Base-by-base conservation (phyloP, 1,140 invertebrate genomes). In the Asobara japonica region DNA sequence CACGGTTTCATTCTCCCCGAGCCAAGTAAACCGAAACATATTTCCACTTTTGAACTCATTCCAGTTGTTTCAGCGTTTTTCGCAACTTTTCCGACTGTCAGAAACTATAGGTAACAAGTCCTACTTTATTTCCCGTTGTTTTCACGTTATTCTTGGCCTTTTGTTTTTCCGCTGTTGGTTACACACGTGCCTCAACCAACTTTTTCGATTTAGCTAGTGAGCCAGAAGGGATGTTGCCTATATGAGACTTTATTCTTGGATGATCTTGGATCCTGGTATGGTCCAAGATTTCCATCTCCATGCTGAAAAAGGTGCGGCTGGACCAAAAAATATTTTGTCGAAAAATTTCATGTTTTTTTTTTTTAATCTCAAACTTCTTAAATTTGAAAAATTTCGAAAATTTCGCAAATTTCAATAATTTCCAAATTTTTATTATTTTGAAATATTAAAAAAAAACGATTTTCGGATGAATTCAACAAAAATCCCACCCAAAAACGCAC, bases 1-100 rank as follows among this genome's bases (percentile, higher is more conserved):
- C 73, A 71, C 69, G 65, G 70, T 72, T 77, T 77, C 75, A 77
- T 77, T 77, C 66, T 69, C 68, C 66, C 38, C 4, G 11, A 62
- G 51, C 71, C 61, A 51, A 71, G 61, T 71, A 67, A 72, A 72
- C 64, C 65, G 64, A 67, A 72, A 72, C 64, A 72, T 72, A 72
- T 72, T 72, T 72, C 48, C 56, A 72, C 71, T 72, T 72, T 71
- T 64, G 27, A 71, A 71, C 69, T 71, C 33, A 71, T 71, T 30
- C 30, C 60, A 71, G 69, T 71, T 71, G 60, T 65, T 65, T 51
- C 48, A 56, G 31, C 29, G 18, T 69, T 69, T 65, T 64, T 62
- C 41, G 27, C 36, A 71, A 71, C 38, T 70, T 70, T 22, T 33
- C 27, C n/a, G 18, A n/a, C 30, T 69, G 30, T 69, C 30, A 25